Conservation (phyloP, 92 coral and sea anemone genomes). For the Palythoa heliodiscus region DNA sequence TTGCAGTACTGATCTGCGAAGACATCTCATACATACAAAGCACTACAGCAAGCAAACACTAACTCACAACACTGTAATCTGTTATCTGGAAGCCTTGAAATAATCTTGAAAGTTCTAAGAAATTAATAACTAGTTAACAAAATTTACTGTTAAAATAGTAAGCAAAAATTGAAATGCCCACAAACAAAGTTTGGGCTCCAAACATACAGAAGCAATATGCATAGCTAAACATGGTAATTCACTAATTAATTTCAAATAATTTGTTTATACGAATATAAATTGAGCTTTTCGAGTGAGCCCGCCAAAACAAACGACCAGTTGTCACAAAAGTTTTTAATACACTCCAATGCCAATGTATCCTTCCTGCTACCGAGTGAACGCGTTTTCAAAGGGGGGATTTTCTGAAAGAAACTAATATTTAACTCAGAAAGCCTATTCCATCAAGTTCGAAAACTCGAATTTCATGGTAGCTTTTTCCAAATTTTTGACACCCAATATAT, state of each 20-base stretch:
- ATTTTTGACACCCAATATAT: too few species aligned
- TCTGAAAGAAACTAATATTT: too few species aligned
- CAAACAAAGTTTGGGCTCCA: constrained; percentile 28
- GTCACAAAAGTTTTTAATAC: neutral
- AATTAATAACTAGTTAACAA: neutral
- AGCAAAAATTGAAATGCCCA: constrained; percentile 33
- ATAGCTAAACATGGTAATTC: neutral
- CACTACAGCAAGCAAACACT: neutral
- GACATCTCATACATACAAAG: neutral
- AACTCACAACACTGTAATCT: neutral
- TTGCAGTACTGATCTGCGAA: too few species aligned
- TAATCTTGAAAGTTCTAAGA: neutral
- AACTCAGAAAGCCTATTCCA: too few species aligned
- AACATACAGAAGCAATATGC: constrained; percentile 6
- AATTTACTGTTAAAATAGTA: neutral
- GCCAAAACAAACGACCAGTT: constrained; percentile 25
- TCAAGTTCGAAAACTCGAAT: too few species aligned
- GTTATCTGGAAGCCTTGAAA: neutral
- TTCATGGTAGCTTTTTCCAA: too few species aligned
- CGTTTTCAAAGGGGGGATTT: neutral
- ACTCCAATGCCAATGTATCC: neutral
- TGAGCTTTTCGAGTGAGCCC: constrained; percentile 36
- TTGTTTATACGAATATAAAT: constrained; percentile 53
- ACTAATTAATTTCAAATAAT: constrained; percentile 11
- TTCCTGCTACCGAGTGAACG: neutral